Evolutionary conservation across 1,140 invertebrate species (phyloP), one percentile per base, ranked within the genome.

Genomic region (Odontomachus brunneus): DNA sequence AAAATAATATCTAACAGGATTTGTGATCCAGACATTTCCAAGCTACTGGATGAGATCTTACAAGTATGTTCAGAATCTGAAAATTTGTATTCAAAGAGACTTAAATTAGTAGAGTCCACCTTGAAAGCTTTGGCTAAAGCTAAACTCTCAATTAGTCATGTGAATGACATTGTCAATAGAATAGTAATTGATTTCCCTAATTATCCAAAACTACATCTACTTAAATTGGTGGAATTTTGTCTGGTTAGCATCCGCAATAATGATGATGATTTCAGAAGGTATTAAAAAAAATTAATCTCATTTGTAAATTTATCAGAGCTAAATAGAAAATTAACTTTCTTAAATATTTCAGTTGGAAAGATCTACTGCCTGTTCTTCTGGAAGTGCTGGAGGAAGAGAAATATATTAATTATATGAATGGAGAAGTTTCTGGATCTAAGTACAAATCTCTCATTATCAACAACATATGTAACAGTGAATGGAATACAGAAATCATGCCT

Each of bases 391-490:
- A 93, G 63, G 92, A 92, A 62, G 92, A 94, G 83, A 94, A 94
- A 72, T 89, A 88, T 15, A 84, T 95, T 12, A 88, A 90, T 76
- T 84, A 93, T 65, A 90, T 89, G 84, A 94, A 93, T 33, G 82
- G 82, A 17, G 90, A 93, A 86, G 85, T 95, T 19, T 84, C 91
- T 69, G 95, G 95, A 4, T 59, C 65, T 19, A 92, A 94, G 76
- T 95, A 93, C 69, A 95, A 95, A 89, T 91, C 91, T 19, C 74
- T 89, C n/a, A 92, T 95, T 0, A 88, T 95, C 5, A 92, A 92
- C 83, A 72, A 91, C 9, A 93, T 95, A 60, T 94, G 93, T 72
- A 89, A 89, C 57, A 88, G 83, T 60, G 69, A 90, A 14, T 95
- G 94, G 92, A 75, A 94, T 5, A 57, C 88, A 12, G 82, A 86